A percentile compares a stretch with the other conserved stretches of the same genome.
Conservation (phyloP, 2,888 invertebrate genomes). For the Himalopsyche anomala region DNA sequence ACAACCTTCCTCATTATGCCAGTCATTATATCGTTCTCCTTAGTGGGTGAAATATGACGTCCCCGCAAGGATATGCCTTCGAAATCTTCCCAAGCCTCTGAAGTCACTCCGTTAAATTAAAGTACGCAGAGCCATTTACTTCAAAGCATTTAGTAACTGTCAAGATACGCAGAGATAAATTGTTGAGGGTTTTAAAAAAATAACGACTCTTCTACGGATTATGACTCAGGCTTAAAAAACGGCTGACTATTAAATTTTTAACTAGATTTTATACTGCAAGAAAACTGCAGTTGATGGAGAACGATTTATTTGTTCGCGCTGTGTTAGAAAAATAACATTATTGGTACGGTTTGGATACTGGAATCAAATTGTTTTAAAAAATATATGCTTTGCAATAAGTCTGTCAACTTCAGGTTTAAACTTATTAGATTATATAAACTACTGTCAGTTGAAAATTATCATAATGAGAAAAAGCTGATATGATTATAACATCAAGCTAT, state of each 20-base stretch:
- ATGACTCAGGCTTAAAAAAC: neutral
- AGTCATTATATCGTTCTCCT: constrained; percentile 58
- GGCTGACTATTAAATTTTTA: neutral
- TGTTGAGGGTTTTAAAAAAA: constrained; percentile 11
- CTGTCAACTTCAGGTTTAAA: too few species aligned
- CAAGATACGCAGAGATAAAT: constrained; percentile 16
- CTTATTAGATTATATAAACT: too few species aligned
- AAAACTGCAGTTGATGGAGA: neutral
- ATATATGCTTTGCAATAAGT: too few species aligned
- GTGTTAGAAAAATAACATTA: too few species aligned
- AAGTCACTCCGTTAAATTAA: constrained; percentile 47
- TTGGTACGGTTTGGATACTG: too few species aligned
- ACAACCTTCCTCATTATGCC: constrained; percentile 62
- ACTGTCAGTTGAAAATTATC: too few species aligned
- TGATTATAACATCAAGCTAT: too few species aligned
- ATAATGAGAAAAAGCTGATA: too few species aligned
- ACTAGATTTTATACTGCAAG: neutral
- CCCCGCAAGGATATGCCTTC: constrained; percentile 12
- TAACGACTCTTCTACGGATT: neutral
- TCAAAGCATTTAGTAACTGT: constrained; percentile 13
- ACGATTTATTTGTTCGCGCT: too few species aligned
- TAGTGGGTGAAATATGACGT: constrained; percentile 43
- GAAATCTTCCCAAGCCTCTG: constrained; percentile 1
- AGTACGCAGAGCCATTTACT: neutral
- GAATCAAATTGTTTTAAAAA: too few species aligned